Evolutionary conservation across 2,888 invertebrate species (phyloP).

Genomic region (Cephalotes varians): DNA sequence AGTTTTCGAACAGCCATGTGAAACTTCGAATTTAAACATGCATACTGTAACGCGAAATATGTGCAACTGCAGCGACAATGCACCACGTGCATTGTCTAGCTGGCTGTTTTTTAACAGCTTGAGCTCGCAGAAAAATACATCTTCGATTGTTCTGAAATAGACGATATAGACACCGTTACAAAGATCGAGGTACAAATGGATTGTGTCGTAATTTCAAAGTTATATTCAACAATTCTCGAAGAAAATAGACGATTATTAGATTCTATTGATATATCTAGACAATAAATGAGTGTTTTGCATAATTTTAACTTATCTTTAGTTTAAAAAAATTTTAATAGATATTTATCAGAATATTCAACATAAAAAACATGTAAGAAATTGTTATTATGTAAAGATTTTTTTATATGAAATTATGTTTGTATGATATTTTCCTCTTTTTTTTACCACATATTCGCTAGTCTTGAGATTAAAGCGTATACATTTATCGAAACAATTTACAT

Average conservation of each 20-base stretch:
- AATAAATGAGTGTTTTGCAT: neutral
- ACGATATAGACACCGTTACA: neutral
- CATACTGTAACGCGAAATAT: constrained; percentile 20
- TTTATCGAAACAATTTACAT: constrained; percentile 7
- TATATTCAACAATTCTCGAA: neutral
- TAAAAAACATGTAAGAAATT: neutral
- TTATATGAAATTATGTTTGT: neutral
- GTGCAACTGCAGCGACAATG: constrained; percentile 21
- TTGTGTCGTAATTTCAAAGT: neutral
- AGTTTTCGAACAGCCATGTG: too few relatives aligned
- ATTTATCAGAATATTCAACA: neutral
- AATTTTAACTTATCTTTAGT: neutral
- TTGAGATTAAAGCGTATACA: neutral
- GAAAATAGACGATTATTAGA: neutral
- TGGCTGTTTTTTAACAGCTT: neutral
- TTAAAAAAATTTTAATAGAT: neutral
- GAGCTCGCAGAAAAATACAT: neutral
- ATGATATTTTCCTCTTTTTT: neutral
- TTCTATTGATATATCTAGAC: neutral
- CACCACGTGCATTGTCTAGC: constrained; percentile 4
- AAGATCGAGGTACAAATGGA: neutral
- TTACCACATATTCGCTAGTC: neutral
- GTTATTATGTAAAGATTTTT: neutral
- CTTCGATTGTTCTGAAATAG: constrained; percentile 17
- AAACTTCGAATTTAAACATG: constrained; percentile 20